phyloP scores from a whole-genome alignment of 2,113 vertebrate genomes.

The Rynchops niger region DNA sequence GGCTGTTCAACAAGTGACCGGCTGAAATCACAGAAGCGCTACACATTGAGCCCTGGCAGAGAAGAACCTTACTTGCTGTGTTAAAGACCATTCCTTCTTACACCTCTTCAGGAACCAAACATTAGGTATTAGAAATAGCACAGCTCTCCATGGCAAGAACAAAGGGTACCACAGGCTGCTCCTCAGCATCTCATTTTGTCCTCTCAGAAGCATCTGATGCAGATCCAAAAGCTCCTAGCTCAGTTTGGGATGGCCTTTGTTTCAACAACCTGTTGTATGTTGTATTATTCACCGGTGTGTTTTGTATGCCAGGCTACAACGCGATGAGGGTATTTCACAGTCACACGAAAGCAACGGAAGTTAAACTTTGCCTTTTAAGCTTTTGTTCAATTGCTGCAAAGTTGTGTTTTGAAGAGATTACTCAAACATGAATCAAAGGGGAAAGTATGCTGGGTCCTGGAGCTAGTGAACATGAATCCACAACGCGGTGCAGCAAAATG shows the following conservation, averaged over 20 bases:
- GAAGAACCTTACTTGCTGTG: background rate
- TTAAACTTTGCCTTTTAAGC: conserved; percentile 3
- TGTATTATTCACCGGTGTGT: background rate
- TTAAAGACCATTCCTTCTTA: background rate
- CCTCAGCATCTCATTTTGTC: background rate
- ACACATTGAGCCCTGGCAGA: background rate
- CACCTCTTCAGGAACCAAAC: background rate
- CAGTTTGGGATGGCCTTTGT: background rate
- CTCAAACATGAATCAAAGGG: conserved; percentile 18
- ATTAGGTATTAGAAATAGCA: background rate
- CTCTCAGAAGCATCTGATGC: background rate
- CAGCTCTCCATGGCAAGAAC: background rate
- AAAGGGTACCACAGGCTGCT: background rate
- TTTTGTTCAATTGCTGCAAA: background rate
- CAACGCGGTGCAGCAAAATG: background rate
- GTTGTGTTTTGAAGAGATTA: conserved; percentile 7
- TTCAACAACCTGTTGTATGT: background rate
- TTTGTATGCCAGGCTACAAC: background rate
- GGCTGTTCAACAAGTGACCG: background rate
- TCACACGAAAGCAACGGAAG: background rate
- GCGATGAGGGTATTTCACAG: background rate
- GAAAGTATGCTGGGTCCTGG: background rate
- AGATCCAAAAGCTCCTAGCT: background rate
- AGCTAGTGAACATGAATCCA: background rate
- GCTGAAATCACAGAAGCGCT: background rate